Evolutionary conservation across 2,113 vertebrate genomes (phyloP).

Genomic region (Microtus oregoni): DNA sequence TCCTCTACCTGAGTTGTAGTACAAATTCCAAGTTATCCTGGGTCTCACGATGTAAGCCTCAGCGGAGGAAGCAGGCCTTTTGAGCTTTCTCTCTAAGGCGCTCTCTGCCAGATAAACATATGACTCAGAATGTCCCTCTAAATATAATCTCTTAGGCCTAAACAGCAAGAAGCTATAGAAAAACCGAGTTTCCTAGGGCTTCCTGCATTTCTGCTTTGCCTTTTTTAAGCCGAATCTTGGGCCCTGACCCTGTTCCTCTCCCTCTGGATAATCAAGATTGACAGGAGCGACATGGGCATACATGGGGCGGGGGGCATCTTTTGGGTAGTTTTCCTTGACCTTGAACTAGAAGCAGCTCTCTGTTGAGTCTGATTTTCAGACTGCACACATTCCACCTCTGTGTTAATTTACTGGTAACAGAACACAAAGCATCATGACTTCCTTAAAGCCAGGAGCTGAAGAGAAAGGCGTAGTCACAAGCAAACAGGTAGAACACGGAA

Average conservation of each 20-base stretch:
- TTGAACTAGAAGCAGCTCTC: too few species aligned
- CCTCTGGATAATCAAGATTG: neutral
- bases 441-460: conserved; percentile 11
- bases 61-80: neutral
- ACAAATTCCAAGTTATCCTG: neutral
- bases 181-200: neutral
- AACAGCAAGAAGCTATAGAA: neutral
- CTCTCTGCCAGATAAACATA: conserved; percentile 1
- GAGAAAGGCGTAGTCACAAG: neutral
- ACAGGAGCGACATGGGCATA: neutral
- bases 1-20: neutral
- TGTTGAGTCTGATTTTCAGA: neutral
- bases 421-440: neutral
- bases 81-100: neutral
- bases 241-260: neutral
- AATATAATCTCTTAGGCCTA: conserved; percentile 2
- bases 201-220: neutral
- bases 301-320: neutral
- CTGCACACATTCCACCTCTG: neutral
- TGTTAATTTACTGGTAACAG: neutral
- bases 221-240: neutral
- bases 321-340: neutral
- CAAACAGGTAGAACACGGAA: neutral
- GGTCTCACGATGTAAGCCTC: neutral
- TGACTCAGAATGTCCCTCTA: conserved; percentile 29